Conservation (phyloP, 2,888 invertebrate species). For the Miltochrista miniata region DNA sequence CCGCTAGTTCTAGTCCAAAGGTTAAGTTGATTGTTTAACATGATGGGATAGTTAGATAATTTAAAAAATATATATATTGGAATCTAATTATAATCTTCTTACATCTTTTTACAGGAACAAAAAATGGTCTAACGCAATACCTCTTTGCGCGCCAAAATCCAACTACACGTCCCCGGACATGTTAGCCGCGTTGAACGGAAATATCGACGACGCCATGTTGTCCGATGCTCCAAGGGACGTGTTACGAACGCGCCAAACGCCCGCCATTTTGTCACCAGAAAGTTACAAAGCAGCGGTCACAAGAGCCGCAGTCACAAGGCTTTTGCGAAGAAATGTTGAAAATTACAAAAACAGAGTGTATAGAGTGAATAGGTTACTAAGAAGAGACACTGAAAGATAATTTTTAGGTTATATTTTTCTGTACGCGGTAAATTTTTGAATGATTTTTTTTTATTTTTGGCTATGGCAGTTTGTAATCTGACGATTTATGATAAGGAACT, state of each 20-base stretch:
- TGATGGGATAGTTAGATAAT: too few relatives aligned
- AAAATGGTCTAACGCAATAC: constrained; percentile 94
- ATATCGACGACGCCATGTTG: constrained; percentile 78
- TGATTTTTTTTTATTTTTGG: neutral
- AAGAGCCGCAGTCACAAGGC: constrained; percentile 62
- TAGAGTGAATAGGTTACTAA: constrained; percentile 67
- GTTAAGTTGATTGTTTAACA: too few relatives aligned
- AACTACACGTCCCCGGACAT: constrained; percentile 71
- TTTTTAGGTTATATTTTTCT: constrained; percentile 39
- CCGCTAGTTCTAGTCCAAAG: too few relatives aligned
- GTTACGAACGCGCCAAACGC: constrained; percentile 67
- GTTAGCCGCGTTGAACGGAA: constrained; percentile 69
- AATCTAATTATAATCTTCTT: too few relatives aligned
- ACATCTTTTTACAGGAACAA: constrained; percentile 83
- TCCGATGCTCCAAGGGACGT: constrained; percentile 66
- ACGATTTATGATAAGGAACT: too few relatives aligned
- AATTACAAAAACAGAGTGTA: constrained; percentile 71
- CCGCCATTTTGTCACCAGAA: constrained; percentile 73
- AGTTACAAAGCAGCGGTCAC: constrained; percentile 75
- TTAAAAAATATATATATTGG: too few relatives aligned
- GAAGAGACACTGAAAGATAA: constrained; percentile 75
- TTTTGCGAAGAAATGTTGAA: constrained; percentile 64
- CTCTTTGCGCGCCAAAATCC: constrained; percentile 85
- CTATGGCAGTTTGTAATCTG: too few relatives aligned
- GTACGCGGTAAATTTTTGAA: constrained; percentile 5